Percentiles rank a stretch among this genome's conserved stretches.
phyloP scores from a whole-genome alignment of 2,888 invertebrate genomes.

The Xestoiulus laeticollis region DNA sequence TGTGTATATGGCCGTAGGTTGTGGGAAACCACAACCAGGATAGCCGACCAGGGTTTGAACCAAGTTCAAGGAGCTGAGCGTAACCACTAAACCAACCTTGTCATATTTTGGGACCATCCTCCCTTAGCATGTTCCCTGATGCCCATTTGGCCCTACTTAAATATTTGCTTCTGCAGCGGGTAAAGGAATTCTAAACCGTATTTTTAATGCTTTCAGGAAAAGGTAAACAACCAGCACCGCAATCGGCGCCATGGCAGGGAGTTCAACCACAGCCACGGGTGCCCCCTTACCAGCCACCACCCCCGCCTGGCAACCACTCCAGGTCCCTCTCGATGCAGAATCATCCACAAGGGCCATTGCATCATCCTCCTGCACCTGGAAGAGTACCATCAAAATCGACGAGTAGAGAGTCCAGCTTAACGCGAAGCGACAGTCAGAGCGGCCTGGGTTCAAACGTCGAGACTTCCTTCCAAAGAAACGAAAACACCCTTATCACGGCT shows the following conservation, averaged over 20 bases:
- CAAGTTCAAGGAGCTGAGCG: no score
- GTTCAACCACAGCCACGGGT: neutral
- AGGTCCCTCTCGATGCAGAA: constrained; percentile 23
- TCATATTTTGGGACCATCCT: no score
- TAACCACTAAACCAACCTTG: no score
- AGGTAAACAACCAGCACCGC: neutral
- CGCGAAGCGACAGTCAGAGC: neutral
- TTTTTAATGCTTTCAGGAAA: neutral
- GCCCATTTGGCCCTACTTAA: no score
- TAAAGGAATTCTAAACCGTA: no score
- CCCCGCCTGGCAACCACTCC: constrained; percentile 29
- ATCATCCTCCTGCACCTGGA: neutral
- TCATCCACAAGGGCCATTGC: neutral
- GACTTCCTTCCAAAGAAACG: constrained; percentile 48
- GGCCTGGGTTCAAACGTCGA: neutral
- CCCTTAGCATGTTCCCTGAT: no score
- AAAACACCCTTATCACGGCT: constrained; percentile 50
- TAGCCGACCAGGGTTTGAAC: no score
- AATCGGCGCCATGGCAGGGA: neutral
- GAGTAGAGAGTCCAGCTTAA: neutral
- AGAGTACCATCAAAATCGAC: neutral
- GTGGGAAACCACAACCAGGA: no score
- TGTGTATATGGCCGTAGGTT: no score
- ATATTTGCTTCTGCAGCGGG: no score
- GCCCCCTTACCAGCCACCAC: constrained; percentile 44